Evolutionary conservation across 2,113 vertebrate genomes (phyloP).

Genomic region (Pantherophis guttatus): DNA sequence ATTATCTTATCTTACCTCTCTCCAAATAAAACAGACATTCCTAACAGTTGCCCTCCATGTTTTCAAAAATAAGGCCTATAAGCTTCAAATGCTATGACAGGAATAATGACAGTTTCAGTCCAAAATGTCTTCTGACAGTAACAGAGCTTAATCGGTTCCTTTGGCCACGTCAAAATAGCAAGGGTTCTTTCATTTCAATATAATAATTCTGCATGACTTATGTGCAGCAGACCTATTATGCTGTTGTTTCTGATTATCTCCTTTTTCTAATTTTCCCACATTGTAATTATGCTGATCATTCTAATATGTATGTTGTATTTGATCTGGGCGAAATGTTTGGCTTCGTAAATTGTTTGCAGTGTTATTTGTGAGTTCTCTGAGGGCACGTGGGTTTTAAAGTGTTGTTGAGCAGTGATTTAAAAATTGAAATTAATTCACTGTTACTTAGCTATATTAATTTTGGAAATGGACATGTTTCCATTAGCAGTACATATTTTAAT

Average conservation of each 20-base stretch:
- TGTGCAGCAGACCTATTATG: neutral
- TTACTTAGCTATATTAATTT: neutral
- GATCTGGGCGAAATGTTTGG: neutral
- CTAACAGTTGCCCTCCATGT: neutral
- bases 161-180: neutral
- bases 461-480: neutral
- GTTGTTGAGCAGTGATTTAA: neutral
- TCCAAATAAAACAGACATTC: neutral
- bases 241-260: neutral
- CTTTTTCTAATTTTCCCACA: neutral
- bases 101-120: neutral
- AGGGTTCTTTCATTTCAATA: neutral
- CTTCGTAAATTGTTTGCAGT: neutral
- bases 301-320: neutral
- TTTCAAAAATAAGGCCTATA: neutral
- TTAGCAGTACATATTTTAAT: neutral
- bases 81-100: neutral
- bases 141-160: neutral
- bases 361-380: neutral
- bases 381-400: neutral
- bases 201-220: neutral
- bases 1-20: neutral
- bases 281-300: neutral
- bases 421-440: neutral
- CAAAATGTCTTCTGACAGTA: neutral